Base-by-base conservation (phyloP, 2,888 invertebrate species). In the Cordilura impudica region DNA sequence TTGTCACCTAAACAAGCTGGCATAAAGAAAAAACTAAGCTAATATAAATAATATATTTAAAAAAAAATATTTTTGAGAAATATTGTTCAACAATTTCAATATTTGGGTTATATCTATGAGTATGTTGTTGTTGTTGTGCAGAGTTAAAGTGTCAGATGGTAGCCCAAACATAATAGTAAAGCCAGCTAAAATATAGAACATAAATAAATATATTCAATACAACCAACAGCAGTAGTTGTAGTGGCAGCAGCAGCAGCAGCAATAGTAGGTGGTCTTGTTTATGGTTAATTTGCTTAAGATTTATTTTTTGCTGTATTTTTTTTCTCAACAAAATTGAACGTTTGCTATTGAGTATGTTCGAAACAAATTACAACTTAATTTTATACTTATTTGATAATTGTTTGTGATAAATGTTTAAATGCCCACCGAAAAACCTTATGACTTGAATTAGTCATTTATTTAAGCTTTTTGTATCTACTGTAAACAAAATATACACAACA, bases 371-470 rank as follows among this genome's bases (percentile, higher is more conserved):
- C 56, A 65, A 29, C 16, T 58, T 39, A 58, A 58, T 58, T 65
- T 73, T 58, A 58, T 58, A 35, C n/a, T 56, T 26, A 16, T 58
- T 47, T 47, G 10, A n/a, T 23, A 14, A 23, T 1, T n/a, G n/a
- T 23, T 23, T 51, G n/a, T 21, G 23, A 51, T 26, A 51, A 51
- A 39, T 39, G 23, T 51, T 7, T 14, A 26, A 51, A 23, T 51
- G 4, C 5, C 0, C 18, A 19, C 10, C 19, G n/a, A 23, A 23
- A 23, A 16, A 74, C 16, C 74, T 49, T 63, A 49, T 71, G 79
- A 79, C 74, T 75, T 71, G 56, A 75, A 79, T 79, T 75, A 71
- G 74, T 63, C 56, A 79, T 70, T 73, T 63, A 56, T 14, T 78
- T 63, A 23, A 72, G 61, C 54, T 23, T 8, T 54, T 71, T 66